These are phyloP conservation scores for Oreocharis arfaki DNA, from an alignment of 2,113 vertebrate species.

Conservation along the genomic window DNA sequence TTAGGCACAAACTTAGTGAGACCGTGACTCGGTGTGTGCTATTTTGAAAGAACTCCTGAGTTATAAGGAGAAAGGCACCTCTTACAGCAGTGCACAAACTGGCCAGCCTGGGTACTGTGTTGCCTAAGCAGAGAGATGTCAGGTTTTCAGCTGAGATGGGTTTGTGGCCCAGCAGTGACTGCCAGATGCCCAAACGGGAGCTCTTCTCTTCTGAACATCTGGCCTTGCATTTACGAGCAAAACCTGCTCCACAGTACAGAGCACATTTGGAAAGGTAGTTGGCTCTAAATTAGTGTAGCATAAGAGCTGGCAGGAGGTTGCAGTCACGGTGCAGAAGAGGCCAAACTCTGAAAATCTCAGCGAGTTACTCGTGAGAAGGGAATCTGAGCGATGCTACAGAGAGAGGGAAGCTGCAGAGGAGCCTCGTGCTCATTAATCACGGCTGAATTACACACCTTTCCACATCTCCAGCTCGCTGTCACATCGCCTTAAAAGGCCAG, in stretches of 20 bases:
- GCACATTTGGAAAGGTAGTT: constrained; percentile 12
- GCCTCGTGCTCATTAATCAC: constrained; percentile 35
- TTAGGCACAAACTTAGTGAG: background rate
- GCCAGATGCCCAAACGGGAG: constrained; percentile 20
- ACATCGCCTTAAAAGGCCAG: constrained; percentile 62
- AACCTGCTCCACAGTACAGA: constrained; percentile 16
- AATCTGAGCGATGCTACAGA: background rate
- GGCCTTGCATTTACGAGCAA: background rate
- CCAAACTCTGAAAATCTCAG: background rate
- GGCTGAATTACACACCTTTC: constrained; percentile 21
- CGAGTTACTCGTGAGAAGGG: background rate
- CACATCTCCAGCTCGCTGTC: constrained; percentile 14
- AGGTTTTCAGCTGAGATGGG: background rate
- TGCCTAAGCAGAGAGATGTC: background rate
- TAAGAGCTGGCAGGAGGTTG: background rate
- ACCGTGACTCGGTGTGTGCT: background rate
- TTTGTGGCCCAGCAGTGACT: background rate
- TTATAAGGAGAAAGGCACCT: background rate
- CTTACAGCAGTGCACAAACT: background rate
- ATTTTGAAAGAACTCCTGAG: background rate
- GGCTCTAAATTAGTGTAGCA: background rate
- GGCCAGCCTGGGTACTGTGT: background rate
- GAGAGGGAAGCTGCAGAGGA: background rate
- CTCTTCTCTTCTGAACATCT: constrained; percentile 34
- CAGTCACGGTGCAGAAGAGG: background rate